Evolutionary conservation across 2,888 invertebrate species (phyloP).

Genomic region (Eilema caniola): DNA sequence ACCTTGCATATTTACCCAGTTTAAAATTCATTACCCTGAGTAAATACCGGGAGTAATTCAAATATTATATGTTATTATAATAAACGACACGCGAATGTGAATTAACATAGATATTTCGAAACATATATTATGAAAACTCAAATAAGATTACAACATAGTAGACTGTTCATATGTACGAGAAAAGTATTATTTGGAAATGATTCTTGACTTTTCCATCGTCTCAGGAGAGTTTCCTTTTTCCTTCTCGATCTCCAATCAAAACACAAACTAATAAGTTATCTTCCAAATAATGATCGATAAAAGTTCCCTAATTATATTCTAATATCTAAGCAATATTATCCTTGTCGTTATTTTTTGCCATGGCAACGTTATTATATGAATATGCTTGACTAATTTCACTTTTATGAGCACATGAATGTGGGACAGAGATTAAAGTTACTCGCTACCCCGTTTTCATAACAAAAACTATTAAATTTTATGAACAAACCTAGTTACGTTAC

Average conservation of each 20-base stretch:
- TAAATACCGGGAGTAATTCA: not conserved
- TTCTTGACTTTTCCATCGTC: not conserved
- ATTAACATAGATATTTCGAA: not conserved
- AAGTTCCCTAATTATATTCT: not conserved
- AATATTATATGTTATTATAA: not conserved
- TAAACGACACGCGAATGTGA: not conserved
- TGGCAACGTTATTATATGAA: not conserved
- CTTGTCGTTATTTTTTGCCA: not conserved
- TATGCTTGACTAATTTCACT: not conserved
- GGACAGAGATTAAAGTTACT: not conserved
- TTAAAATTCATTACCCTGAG: not conserved
- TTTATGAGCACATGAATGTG: not conserved
- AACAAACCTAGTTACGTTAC: not conserved
- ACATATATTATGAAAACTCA: not conserved
- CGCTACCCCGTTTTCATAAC: not conserved
- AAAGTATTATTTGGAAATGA: not conserved
- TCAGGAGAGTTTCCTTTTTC: not conserved
- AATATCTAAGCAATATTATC: not conserved
- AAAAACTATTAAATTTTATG: not conserved
- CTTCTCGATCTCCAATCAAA: not conserved
- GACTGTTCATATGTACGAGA: not conserved
- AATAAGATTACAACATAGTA: not conserved
- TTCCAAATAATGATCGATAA: constrained; percentile 1
- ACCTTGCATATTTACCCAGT: constrained; percentile 1
- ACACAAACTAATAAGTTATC: constrained; percentile 6